Percentiles rank a stretch among this genome's conserved stretches.
These are phyloP conservation scores for Sialis lutaria DNA, from an alignment of 2,888 invertebrate species.

Conservation along the genomic window DNA sequence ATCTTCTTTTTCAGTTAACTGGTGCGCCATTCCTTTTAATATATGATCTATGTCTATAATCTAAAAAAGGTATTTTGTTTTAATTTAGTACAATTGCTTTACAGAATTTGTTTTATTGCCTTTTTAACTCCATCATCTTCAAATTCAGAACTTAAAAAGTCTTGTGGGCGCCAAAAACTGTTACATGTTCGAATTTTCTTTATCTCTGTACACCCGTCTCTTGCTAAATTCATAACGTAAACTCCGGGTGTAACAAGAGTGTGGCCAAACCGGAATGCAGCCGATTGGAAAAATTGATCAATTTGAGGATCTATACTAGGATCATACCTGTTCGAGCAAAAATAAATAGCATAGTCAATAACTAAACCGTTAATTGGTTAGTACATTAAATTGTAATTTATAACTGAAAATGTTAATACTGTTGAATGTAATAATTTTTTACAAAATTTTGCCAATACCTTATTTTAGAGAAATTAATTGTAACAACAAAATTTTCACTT, in stretches of 20 bases:
- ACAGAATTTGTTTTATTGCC: no score
- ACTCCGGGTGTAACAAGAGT: constrained; percentile 38
- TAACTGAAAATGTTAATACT: not conserved
- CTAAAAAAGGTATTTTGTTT: not conserved
- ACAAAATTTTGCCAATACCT: not conserved
- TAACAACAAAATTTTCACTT: no score
- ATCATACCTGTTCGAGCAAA: constrained; percentile 23
- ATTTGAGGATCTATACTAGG: constrained; percentile 37
- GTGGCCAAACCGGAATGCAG: constrained; percentile 41
- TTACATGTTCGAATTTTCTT: constrained; percentile 31
- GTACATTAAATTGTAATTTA: not conserved
- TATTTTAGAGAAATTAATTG: not conserved
- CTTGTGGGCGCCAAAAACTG: constrained; percentile 33
- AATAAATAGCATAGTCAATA: not conserved
- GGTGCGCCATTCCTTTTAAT: constrained; percentile 34
- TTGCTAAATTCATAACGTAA: constrained; percentile 26
- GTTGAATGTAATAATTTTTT: not conserved
- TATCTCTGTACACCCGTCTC: constrained; percentile 20
- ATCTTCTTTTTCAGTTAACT: constrained; percentile 35
- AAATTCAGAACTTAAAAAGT: constrained; percentile 10
- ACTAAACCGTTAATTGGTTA: not conserved
- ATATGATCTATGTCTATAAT: constrained; percentile 29
- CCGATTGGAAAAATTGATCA: constrained; percentile 39
- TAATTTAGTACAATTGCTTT: no score
- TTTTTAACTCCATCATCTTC: constrained; percentile 8